phyloP scores from a whole-genome alignment of 2,797 vertebrate genomes.

The Yasuhikotakia modesta region DNA sequence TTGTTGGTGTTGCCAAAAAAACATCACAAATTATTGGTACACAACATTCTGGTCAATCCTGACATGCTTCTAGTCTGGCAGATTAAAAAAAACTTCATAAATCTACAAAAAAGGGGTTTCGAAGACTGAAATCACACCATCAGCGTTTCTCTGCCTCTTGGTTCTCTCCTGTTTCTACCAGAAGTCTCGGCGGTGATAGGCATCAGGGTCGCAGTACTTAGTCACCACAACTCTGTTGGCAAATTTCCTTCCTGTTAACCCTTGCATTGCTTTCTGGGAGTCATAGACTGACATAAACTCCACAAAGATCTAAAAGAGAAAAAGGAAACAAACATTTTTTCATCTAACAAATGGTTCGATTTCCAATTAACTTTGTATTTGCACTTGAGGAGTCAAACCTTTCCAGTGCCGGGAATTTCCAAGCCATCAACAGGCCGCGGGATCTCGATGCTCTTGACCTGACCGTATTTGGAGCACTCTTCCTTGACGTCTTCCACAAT shows the following conservation, averaged over 20 bases:
- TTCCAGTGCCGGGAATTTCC: conserved; percentile 90
- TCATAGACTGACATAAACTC: conserved; percentile 93
- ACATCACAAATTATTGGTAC: conserved; percentile 19
- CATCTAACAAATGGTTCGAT: no score
- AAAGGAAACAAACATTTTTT: conserved; percentile 9
- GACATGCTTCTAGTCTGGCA: conserved; percentile 24
- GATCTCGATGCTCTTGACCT: conserved; percentile 93
- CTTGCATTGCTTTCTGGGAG: conserved; percentile 96
- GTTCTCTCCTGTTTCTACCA: conserved; percentile 78
- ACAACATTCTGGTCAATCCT: conserved; percentile 37
- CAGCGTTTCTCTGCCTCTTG: conserved; percentile 14
- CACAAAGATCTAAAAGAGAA: conserved; percentile 84
- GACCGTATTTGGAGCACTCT: conserved; percentile 91
- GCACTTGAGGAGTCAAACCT: conserved; percentile 71
- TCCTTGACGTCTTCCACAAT: conserved; percentile 92
- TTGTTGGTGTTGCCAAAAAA: not conserved
- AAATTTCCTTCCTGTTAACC: conserved; percentile 91
- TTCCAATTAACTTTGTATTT: not conserved
- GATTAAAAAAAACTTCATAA: conserved; percentile 53
- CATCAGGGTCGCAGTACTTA: conserved; percentile 94
- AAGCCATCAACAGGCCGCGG: conserved; percentile 90
- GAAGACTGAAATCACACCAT: conserved; percentile 57
- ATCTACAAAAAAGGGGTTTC: conserved; percentile 25
- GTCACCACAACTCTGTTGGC: conserved; percentile 94
- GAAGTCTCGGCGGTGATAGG: conserved; percentile 92